Evolutionary conservation across 2,888 invertebrate species (phyloP).

Genomic region (Mesorhabditis sp.): DNA sequence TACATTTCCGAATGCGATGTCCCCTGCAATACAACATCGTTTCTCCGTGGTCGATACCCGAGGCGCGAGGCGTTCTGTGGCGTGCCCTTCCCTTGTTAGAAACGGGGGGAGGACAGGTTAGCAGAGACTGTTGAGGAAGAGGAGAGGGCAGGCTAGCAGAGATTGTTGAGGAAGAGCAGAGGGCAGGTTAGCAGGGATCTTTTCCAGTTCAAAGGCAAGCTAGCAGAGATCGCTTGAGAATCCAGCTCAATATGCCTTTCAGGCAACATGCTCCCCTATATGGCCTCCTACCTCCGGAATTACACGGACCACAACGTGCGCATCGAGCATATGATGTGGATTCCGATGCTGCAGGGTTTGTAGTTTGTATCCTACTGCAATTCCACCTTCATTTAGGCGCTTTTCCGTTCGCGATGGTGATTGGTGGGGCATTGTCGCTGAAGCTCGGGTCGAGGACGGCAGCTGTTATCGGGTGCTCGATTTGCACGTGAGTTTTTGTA

Average conservation of each 20-base stretch:
- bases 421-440: slow-evolving; percentile 47
- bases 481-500: slow-evolving; percentile 41
- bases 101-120: no score
- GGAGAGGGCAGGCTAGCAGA: no score
- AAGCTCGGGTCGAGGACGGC: slow-evolving; percentile 45
- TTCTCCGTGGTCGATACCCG: no score
- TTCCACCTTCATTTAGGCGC: slow-evolving; percentile 34
- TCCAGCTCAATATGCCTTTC: neutral
- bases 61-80: no score
- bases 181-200: no score
- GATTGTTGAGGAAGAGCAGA: no score
- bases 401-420: slow-evolving; percentile 57
- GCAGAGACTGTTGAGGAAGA: no score
- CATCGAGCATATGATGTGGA: slow-evolving; percentile 55
- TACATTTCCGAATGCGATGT: no score
- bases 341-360: slow-evolving; percentile 53
- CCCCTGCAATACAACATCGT: no score
- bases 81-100: no score
- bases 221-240: no score
- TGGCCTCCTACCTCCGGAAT: slow-evolving; percentile 56
- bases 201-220: no score
- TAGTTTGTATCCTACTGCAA: neutral
- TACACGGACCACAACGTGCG: slow-evolving; percentile 47
- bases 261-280: slow-evolving; percentile 57
- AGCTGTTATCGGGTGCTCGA: slow-evolving; percentile 46